Conservation (phyloP, 1,140 invertebrate genomes). For the Calephelis nemesis region DNA sequence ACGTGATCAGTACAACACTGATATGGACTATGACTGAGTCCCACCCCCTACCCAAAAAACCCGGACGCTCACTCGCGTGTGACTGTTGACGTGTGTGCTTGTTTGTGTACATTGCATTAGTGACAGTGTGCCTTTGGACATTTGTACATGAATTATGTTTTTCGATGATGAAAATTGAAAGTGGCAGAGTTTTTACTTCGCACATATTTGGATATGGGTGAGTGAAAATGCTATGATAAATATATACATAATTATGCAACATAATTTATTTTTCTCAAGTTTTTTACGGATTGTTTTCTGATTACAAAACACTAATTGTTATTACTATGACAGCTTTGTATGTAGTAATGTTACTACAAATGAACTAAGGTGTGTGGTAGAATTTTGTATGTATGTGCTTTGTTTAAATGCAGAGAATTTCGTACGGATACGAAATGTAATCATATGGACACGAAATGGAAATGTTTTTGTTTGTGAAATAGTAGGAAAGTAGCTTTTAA, state of each 20-base stretch:
- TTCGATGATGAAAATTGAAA: conserved; percentile 3
- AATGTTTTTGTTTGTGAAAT: too few species aligned
- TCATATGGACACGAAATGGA: too few species aligned
- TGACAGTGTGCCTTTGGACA: conserved; percentile 13
- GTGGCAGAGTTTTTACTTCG: conserved; percentile 13
- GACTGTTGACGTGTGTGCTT: conserved; percentile 13
- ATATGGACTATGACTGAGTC: conserved; percentile 62
- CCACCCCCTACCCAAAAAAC: neutral
- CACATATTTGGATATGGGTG: conserved; percentile 17
- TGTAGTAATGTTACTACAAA: too few species aligned
- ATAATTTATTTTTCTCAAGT: neutral
- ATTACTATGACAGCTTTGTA: too few species aligned
- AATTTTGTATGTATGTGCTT: too few species aligned
- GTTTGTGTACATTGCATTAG: conserved; percentile 12
- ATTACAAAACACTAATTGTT: too few species aligned
- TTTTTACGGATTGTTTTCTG: too few species aligned
- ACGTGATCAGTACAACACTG: conserved; percentile 55
- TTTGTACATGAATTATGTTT: conserved; percentile 13
- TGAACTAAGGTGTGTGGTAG: too few species aligned
- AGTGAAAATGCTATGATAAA: conserved; percentile 4
- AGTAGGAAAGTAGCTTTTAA: too few species aligned
- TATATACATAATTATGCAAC: conserved; percentile 4
- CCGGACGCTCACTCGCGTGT: conserved; percentile 14
- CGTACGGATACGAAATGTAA: too few species aligned
- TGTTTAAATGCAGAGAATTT: too few species aligned